Evolutionary conservation across 2,113 vertebrate species (phyloP), one percentile per base, ranked within the genome.

Genomic region (Athene noctua): DNA sequence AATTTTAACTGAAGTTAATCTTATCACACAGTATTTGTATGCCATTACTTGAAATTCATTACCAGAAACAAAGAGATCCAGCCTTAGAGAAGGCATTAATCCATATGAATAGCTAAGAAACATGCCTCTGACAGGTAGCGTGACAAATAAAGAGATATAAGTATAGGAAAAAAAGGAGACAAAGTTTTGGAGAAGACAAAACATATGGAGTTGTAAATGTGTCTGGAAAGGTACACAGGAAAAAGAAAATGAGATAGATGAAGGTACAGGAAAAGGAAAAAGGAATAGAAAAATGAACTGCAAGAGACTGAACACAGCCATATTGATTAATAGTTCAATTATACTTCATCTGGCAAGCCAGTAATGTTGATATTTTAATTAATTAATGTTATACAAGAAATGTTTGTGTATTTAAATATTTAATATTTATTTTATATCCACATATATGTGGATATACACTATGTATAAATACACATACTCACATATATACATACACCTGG

Each of bases 81-180:
- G 18, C 26, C 26, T 75, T 87, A 91, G 95, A 49, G 44, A 85
- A 81, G 38, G 14, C 4, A 89, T 72, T 91, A 40, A 89, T 86
- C 75, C 72, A 15, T 54, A 70, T 25, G 6, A 86, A 34, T 40
- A 81, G 38, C 20, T 80, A 58, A 78, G 23, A 74, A 74, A 55
- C 4, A 14, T 8, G 7, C 4, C 5, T 84, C 42, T 80, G n/a
- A n/a, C 10, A 79, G 11, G 19, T 59, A 66, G 17, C 13, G 62
- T 46, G 42, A 86, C 11, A 71, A 91, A 81, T 20, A 22, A 38
- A 52, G 40, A 88, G 16, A 11, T 38, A 34, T 1, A 55, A 78
- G 11, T 46, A 52, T 16, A 66, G 25, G 12, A 19, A 63, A 54
- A 86, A 81, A 51, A 23, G 7, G 10, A 80, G 15, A 75, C 1